Conservation (phyloP, 2,113 vertebrate genomes). For the Hypanus sabinus region DNA sequence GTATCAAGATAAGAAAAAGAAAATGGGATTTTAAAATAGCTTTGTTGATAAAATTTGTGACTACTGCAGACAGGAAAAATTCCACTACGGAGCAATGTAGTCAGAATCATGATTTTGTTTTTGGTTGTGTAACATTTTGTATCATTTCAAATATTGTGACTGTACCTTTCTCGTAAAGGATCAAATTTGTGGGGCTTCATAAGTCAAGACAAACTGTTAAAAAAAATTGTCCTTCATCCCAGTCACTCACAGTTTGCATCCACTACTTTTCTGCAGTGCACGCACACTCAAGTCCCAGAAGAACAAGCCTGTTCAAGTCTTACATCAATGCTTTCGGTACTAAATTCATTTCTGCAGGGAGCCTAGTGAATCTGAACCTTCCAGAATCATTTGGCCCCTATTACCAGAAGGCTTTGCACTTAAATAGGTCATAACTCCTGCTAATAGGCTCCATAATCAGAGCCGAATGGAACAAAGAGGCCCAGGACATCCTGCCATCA, state of each 20-base stretch:
- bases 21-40: neutral
- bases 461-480: conserved; percentile 61
- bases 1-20: neutral
- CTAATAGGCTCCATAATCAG: conserved; percentile 68
- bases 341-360: conserved; percentile 66
- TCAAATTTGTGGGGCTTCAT: neutral
- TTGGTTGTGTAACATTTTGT: neutral
- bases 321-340: conserved; percentile 58
- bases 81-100: neutral
- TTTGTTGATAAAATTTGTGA: neutral
- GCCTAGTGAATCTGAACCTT: conserved; percentile 65
- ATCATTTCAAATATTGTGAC: neutral
- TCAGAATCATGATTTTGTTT: neutral
- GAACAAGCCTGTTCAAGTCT: conserved; percentile 50
- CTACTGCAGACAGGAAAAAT: neutral
- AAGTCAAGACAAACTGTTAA: neutral
- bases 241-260: conserved; percentile 43
- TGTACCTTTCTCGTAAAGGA: neutral
- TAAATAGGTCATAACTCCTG: conserved; percentile 69
- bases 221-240: neutral
- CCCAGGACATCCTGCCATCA: conserved; percentile 54
- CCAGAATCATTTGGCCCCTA: conserved; percentile 73
- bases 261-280: conserved; percentile 54
- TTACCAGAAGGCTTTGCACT: conserved; percentile 67
- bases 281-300: conserved; percentile 54